Conservation (phyloP, 2,113 vertebrate genomes). For the Malurus alboscapulatus region DNA sequence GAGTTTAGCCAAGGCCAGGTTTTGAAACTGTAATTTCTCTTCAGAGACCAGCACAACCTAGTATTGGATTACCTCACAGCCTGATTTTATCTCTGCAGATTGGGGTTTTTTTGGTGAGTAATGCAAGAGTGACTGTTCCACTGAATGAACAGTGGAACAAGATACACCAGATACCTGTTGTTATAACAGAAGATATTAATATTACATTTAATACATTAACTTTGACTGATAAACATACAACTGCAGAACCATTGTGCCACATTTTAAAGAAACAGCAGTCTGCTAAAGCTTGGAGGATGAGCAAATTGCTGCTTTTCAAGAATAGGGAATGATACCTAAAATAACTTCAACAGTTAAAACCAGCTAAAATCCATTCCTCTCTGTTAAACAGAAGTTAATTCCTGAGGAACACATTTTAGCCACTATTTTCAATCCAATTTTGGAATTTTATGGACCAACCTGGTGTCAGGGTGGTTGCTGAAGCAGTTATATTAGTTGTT, state of each 20-base stretch:
- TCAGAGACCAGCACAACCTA: neutral
- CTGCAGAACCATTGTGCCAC: neutral
- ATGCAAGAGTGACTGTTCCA: neutral
- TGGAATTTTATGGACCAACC: neutral
- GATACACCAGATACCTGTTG: neutral
- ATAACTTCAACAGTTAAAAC: neutral
- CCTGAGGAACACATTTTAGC: neutral
- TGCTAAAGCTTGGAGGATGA: neutral
- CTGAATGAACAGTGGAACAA: neutral
- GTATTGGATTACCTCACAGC: neutral
- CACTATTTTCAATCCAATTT: neutral
- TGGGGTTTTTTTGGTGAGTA: neutral
- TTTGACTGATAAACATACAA: neutral
- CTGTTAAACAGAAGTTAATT: neutral
- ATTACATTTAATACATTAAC: neutral
- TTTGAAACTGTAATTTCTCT: neutral
- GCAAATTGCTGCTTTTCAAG: neutral
- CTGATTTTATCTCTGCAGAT: neutral
- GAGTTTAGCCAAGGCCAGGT: neutral
- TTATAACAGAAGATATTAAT: neutral
- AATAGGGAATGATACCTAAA: neutral
- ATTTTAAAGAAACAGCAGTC: neutral
- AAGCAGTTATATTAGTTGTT: slow-evolving; percentile 8
- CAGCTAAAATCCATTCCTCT: neutral
- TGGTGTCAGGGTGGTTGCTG: neutral